phyloP scores from a whole-genome alignment of 2,888 invertebrate genomes.

The Andrena bucephala region DNA sequence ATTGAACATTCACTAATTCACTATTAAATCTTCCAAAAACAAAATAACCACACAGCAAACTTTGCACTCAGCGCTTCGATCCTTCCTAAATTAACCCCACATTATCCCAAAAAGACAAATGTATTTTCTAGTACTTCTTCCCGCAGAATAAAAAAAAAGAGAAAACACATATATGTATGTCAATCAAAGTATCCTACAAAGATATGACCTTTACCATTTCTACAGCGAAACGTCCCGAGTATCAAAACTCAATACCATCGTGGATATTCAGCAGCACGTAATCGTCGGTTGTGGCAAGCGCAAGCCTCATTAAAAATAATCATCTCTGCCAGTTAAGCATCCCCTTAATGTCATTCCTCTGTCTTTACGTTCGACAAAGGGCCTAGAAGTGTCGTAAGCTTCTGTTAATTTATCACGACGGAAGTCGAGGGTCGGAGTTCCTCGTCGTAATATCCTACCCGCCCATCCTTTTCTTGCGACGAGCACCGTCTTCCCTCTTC shows the following conservation, averaged over 20 bases:
- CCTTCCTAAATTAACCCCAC: neutral
- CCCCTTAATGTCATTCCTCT: conserved; percentile 47
- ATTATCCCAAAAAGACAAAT: neutral
- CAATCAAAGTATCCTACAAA: too few species aligned
- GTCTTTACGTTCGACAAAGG: conserved; percentile 62
- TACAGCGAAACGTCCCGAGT: neutral
- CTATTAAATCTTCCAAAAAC: too few species aligned
- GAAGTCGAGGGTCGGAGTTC: conserved; percentile 70
- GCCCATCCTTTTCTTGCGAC: conserved; percentile 54
- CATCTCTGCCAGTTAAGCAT: conserved; percentile 45
- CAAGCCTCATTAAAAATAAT: conserved; percentile 52
- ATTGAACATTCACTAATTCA: too few species aligned
- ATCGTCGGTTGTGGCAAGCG: neutral
- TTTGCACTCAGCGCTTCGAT: too few species aligned
- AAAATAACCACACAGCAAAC: too few species aligned
- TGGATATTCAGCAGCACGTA: neutral
- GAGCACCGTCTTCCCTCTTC: conserved; percentile 48
- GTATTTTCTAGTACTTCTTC: neutral
- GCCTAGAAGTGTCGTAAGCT: conserved; percentile 74
- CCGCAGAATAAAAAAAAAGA: neutral
- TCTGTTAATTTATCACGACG: conserved; percentile 77
- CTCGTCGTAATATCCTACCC: conserved; percentile 63
- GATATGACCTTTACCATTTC: too few species aligned
- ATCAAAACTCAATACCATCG: neutral
- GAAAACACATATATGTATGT: neutral